phyloP scores from a whole-genome alignment of 2,888 invertebrate species.

The Melolontha melolontha region DNA sequence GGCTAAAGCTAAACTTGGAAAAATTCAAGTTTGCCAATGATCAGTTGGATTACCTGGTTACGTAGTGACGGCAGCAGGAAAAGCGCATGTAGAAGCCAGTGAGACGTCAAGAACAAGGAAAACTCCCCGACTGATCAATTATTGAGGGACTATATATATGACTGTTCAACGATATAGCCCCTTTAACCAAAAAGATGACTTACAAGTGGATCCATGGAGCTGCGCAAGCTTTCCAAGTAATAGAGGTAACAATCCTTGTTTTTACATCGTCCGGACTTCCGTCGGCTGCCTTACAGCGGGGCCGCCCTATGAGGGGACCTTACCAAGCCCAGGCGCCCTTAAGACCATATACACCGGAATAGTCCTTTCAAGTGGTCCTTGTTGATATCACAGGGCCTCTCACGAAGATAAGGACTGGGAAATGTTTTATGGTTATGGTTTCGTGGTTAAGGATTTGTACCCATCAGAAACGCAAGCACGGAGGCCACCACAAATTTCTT shows the following conservation, averaged over 20 bases:
- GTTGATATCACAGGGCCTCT: constrained; percentile 45
- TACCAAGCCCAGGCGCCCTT: too few relatives aligned
- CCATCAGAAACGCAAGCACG: too few relatives aligned
- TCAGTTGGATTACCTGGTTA: constrained; percentile 34
- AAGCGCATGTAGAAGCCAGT: too few relatives aligned
- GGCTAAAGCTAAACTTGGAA: not conserved
- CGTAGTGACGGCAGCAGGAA: constrained; percentile 16
- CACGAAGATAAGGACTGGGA: too few relatives aligned
- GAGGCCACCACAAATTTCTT: too few relatives aligned
- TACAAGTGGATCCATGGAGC: constrained; percentile 37
- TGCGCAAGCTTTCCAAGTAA: constrained; percentile 38
- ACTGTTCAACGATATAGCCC: too few relatives aligned
- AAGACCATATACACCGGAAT: constrained; percentile 24
- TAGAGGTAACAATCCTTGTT: constrained; percentile 2
- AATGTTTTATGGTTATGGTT: too few relatives aligned
- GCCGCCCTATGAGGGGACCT: constrained; percentile 23
- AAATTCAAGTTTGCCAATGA: constrained; percentile 31
- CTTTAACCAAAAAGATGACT: constrained; percentile 14
- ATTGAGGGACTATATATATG: too few relatives aligned
- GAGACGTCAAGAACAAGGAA: too few relatives aligned
- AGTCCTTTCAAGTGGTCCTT: constrained; percentile 40
- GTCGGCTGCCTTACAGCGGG: not conserved
- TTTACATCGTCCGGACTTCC: constrained; percentile 19
- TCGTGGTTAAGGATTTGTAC: too few relatives aligned
- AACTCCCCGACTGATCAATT: too few relatives aligned